A percentile compares a stretch with the other conserved stretches of the same genome.
These are phyloP conservation scores for Todiramphus chloris DNA, from an alignment of 2,113 vertebrate species.

Conservation along the genomic window DNA sequence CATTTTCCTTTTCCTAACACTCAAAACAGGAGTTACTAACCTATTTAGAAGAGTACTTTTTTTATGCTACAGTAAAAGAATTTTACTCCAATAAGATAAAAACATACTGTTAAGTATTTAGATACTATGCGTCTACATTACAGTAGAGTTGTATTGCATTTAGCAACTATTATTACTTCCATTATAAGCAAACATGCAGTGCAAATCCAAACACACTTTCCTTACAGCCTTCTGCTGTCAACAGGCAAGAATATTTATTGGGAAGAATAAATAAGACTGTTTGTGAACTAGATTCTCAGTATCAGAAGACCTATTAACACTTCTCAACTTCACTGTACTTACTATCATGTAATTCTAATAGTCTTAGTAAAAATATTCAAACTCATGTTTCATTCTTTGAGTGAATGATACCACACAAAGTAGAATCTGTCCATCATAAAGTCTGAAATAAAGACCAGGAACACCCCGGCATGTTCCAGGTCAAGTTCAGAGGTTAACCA, in stretches of 20 bases:
- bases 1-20: neutral
- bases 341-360: neutral
- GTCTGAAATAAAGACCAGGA: neutral
- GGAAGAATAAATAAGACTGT: neutral
- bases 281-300: neutral
- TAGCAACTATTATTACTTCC: neutral
- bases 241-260: neutral
- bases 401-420: neutral
- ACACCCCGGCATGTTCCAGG: neutral
- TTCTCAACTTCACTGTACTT: neutral
- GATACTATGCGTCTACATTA: neutral
- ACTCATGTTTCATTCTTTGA: neutral
- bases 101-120: neutral
- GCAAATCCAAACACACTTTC: neutral
- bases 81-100: neutral
- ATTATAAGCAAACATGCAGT: neutral
- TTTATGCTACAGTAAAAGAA: neutral
- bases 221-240: neutral
- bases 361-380: neutral
- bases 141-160: neutral
- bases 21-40: neutral
- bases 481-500: neutral
- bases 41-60: neutral
- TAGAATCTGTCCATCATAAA: neutral
- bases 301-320: neutral